Percentiles rank a stretch among this genome's conserved stretches.
Evolutionary conservation across 2,797 vertebrate species (phyloP).

Genomic region (Semaprochilodus insignis): DNA sequence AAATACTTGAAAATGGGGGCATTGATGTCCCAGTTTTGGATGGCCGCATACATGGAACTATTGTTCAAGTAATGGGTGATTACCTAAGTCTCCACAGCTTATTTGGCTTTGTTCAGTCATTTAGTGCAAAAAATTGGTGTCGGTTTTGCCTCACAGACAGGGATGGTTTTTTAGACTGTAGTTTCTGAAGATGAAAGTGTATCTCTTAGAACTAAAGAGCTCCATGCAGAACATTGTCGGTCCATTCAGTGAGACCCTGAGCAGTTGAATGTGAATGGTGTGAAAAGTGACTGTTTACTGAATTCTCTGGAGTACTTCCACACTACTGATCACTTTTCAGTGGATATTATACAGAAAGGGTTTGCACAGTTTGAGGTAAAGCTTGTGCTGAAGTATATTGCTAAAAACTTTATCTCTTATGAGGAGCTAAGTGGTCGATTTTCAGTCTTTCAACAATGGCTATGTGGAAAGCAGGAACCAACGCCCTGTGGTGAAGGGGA

Average conservation of each 20-base stretch:
- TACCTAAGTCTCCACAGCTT: slow-evolving; percentile 32
- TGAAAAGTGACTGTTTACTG: slow-evolving; percentile 18
- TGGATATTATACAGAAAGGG: slow-evolving; percentile 43
- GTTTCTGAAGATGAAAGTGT: slow-evolving; percentile 46
- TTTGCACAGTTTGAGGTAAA: slow-evolving; percentile 45
- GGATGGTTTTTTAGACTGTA: slow-evolving; percentile 32
- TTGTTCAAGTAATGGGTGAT: slow-evolving; percentile 35
- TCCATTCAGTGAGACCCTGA: not conserved
- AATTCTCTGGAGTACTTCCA: slow-evolving; percentile 48
- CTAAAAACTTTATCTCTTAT: not conserved
- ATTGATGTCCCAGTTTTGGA: not conserved
- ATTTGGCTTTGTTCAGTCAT: slow-evolving; percentile 51
- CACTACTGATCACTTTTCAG: slow-evolving; percentile 20
- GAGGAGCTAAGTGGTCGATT: slow-evolving; percentile 40
- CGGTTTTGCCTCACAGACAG: too few relatives aligned
- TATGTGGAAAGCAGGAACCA: slow-evolving; percentile 37
- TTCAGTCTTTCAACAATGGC: slow-evolving; percentile 42
- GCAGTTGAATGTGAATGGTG: slow-evolving; percentile 31
- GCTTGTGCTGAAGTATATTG: slow-evolving; percentile 28
- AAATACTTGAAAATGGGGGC: not conserved
- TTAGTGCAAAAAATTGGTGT: too few relatives aligned
- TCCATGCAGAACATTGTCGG: slow-evolving; percentile 14
- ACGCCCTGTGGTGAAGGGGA: slow-evolving; percentile 13
- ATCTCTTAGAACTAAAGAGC: slow-evolving; percentile 13
- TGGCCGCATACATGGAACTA: too few relatives aligned